Conservation (phyloP, 2,797 vertebrate genomes). For the Hippocampus kuda region DNA sequence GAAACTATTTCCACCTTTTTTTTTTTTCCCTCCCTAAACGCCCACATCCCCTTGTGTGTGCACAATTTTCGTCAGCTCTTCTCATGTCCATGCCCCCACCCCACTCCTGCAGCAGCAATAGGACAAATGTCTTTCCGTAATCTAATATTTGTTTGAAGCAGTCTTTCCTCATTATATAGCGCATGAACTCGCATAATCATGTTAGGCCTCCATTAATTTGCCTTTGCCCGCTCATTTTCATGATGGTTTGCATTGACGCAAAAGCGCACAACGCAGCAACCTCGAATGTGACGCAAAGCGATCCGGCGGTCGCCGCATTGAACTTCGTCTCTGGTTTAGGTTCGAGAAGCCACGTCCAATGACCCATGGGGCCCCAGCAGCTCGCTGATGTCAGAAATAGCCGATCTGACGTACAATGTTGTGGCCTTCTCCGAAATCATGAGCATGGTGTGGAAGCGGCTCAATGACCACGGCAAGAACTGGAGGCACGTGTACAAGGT, state of each 20-base stretch:
- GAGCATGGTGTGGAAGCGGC: conserved; percentile 94
- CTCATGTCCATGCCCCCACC: background rate
- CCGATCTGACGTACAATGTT: conserved; percentile 90
- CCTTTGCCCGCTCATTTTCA: background rate
- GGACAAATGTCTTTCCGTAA: conserved; percentile 10
- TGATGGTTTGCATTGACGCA: conserved; percentile 14
- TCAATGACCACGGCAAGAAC: conserved; percentile 93
- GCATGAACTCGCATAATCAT: conserved; percentile 5
- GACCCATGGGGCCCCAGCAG: conserved; percentile 93
- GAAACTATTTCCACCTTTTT: conserved; percentile 4
- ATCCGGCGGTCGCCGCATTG: background rate
- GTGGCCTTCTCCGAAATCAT: conserved; percentile 95
- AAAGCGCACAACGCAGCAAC: conserved; percentile 6
- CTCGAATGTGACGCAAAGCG: conserved; percentile 8
- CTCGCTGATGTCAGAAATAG: conserved; percentile 91
- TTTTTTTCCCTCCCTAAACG: background rate
- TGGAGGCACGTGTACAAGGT: conserved; percentile 96
- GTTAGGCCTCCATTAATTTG: conserved; percentile 22
- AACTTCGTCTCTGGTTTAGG: conserved; percentile 44
- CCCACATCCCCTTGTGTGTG: conserved; percentile 2
- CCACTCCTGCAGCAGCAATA: background rate
- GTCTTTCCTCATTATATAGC: conserved; percentile 9
- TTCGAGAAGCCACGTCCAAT: conserved; percentile 86
- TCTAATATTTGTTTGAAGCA: conserved; percentile 20
- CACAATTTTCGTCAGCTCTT: conserved; percentile 1